Conservation (phyloP, 1,140 invertebrate species). For the Saccostrea glomerata region DNA sequence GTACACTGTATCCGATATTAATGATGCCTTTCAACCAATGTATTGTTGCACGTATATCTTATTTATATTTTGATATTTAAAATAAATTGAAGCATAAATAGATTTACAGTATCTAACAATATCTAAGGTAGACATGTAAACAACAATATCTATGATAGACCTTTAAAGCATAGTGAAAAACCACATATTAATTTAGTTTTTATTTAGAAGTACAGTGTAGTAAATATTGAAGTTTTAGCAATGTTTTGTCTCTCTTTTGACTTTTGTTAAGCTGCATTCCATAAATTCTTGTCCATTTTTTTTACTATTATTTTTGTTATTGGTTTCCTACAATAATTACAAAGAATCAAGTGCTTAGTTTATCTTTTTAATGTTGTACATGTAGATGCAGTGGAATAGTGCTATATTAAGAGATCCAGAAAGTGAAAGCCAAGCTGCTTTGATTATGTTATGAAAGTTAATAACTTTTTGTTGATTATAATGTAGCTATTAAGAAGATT, state of each 20-base stretch:
- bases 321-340: background rate
- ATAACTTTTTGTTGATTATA: too few relatives aligned
- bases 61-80: background rate
- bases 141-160: too few relatives aligned
- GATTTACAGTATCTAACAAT: too few relatives aligned
- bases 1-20: too few relatives aligned
- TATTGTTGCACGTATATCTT: background rate
- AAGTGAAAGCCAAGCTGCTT: background rate
- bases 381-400: background rate
- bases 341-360: background rate
- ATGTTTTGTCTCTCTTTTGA: background rate
- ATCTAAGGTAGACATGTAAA: too few relatives aligned
- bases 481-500: background rate
- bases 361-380: background rate
- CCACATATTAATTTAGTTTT: background rate
- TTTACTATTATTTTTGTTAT: constrained; percentile 9
- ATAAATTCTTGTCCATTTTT: background rate
- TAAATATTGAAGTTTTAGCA: background rate
- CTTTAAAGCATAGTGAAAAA: background rate
- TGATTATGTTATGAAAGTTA: background rate
- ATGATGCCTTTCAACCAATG: too few relatives aligned
- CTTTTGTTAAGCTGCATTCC: constrained; percentile 5
- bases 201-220: background rate
- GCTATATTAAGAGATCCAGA: background rate
- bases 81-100: background rate